Evolutionary conservation across 1,140 invertebrate species (phyloP), one percentile per base, ranked within the genome.

Genomic region (Lordiphosa mommai): DNA sequence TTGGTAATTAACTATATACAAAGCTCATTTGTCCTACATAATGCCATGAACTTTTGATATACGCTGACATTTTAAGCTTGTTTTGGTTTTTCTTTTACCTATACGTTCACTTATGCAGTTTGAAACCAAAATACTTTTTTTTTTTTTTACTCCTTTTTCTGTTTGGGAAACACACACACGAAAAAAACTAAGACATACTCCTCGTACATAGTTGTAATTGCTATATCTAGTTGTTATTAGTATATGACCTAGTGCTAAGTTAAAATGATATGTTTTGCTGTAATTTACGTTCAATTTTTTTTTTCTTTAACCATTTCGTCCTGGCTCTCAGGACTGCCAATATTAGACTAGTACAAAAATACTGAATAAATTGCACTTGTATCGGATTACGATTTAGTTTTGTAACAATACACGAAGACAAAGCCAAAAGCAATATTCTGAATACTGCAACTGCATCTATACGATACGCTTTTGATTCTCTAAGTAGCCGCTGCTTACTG

Each of bases 231-330:
- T 27, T 23, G 5, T 63, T 71, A 70, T 40, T 43, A 43, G 20
- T 27, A 27, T 43, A 43, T 0, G 20, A 23, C 20, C 40, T 43
- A 43, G 20, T 1, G 36, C 76, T 82, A 84, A 55, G 69, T 72
- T 63, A 84, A 84, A 84, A 77, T 84, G 77, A 84, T 84, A 84
- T 84, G 77, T 84, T 64, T 72, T 77, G 51, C 57, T 50, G 76
- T 68, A 68, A 64, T 82, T 72, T 69, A 59, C 56, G 58, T 77
- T 72, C 38, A 60, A 47, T 57, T 43, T 9, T 38, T 29, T 36
- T 50, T 13, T 3, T n/a, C 32, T 33, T 16, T 10, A 17, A 16
- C 41, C 37, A 16, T 38, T 36, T 46, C 30, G 33, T 49, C 30
- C 30, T n/a, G n/a, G n/a, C n/a, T n/a, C n/a, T n/a, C 20, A 23